These are phyloP conservation scores for Blomia tropicalis DNA, from an alignment of 2,888 invertebrate genomes.

Conservation along the genomic window DNA sequence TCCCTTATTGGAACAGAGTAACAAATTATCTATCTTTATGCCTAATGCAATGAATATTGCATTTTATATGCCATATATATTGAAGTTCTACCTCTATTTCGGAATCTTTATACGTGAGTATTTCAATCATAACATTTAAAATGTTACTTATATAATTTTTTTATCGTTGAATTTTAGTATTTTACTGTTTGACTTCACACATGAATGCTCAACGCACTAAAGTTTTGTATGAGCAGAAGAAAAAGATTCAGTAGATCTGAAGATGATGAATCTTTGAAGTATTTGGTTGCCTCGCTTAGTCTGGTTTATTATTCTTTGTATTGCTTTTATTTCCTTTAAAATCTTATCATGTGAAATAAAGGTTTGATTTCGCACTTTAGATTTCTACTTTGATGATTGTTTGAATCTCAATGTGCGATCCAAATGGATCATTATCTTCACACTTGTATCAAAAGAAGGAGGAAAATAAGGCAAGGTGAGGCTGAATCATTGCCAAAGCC, in stretches of 20 bases:
- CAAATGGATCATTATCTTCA: too few species aligned
- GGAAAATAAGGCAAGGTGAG: too few species aligned
- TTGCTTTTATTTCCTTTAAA: too few species aligned
- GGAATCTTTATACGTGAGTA: conserved; percentile 52
- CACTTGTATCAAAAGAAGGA: too few species aligned
- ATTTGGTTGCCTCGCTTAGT: too few species aligned
- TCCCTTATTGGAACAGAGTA: conserved; percentile 71
- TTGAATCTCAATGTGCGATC: too few species aligned
- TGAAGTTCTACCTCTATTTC: conserved; percentile 58
- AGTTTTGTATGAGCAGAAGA: not conserved
- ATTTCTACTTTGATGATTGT: too few species aligned
- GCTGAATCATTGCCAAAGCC: too few species aligned
- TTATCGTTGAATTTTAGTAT: conserved; percentile 40
- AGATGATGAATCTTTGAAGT: too few species aligned
- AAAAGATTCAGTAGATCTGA: conserved; percentile 4
- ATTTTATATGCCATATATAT: conserved; percentile 63
- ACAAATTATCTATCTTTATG: conserved; percentile 53
- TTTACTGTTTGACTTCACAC: conserved; percentile 61
- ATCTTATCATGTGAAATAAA: too few species aligned
- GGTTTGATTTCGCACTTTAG: too few species aligned
- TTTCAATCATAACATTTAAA: not conserved
- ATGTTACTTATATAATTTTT: conserved; percentile 14
- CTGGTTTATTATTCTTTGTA: too few species aligned
- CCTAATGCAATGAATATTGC: conserved; percentile 72
- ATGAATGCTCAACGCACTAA: conserved; percentile 54